phyloP scores from a whole-genome alignment of 2,888 invertebrate genomes.

The Cheilosia vulpina region DNA sequence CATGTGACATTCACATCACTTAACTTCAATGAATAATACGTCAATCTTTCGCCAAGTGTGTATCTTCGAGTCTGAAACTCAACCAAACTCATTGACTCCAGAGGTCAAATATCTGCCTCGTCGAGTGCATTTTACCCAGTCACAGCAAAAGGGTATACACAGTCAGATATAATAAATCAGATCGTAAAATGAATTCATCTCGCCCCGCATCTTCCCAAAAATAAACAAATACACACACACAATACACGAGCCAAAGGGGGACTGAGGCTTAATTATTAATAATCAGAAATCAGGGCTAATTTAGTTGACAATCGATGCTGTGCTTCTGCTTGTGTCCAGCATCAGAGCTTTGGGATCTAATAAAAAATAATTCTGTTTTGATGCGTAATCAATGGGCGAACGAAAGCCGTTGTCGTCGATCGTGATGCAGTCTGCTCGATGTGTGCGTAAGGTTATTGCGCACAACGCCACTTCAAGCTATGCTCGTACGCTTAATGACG shows the following conservation, averaged over 20 bases:
- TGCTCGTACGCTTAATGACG: conserved; percentile 54
- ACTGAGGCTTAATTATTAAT: conserved; percentile 65
- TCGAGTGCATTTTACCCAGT: conserved; percentile 62
- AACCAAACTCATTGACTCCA: conserved; percentile 70
- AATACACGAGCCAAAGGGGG: conserved; percentile 12
- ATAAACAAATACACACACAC: conserved; percentile 10
- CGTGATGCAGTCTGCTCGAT: conserved; percentile 5
- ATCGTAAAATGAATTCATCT: conserved; percentile 30
- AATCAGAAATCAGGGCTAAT: conserved; percentile 70
- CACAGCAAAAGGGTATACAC: conserved; percentile 24
- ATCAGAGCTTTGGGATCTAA: conserved; percentile 20
- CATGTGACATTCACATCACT: conserved; percentile 74
- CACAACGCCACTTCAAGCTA: conserved; percentile 45
- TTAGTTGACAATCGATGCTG: conserved; percentile 56
- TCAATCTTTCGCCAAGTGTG: conserved; percentile 57
- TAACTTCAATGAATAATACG: conserved; percentile 71
- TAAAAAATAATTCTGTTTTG: conserved; percentile 43
- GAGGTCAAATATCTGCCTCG: conserved; percentile 69
- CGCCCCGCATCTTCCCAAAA: conserved; percentile 7
- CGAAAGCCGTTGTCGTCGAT: not conserved
- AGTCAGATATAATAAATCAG: conserved; percentile 33
- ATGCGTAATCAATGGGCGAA: conserved; percentile 29
- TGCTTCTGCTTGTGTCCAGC: too few species aligned
- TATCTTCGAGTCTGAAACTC: conserved; percentile 54
- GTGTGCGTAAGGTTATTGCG: conserved; percentile 56